Base-by-base conservation (phyloP, 2,113 vertebrate species). In the Panthera leo region DNA sequence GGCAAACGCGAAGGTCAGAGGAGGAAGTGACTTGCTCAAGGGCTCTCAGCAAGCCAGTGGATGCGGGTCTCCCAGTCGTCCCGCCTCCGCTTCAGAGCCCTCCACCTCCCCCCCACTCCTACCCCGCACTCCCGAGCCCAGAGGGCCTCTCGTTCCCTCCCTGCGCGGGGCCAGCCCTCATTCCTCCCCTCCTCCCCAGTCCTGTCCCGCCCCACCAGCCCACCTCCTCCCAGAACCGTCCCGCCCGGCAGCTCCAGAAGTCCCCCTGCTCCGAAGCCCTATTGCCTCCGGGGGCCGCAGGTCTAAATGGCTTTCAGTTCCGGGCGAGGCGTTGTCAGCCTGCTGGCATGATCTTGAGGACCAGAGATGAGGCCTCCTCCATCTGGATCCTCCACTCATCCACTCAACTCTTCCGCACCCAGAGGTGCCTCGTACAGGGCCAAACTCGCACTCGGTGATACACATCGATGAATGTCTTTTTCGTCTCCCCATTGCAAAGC, bases 221-320 rank as follows among this genome's bases (percentile, higher is more conserved):
- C 78, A 14, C 14, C 39, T 65, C 25, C 67, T 63, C 55, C 31
- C 14, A 42, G 68, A 70, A n/a, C 5, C 42, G 5, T 51, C 34
- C 10, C 1, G 2, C 29, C 1, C 18, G 45, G 14, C 25, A 7
- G 61, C n/a, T 27, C 73, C 48, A 1, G 29, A n/a, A 51, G 7
- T 2, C 70, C 58, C 53, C 53, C 42, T 79, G 42, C 12, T n/a
- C 53, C 4, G 7, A 93, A 89, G 29, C 51, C 11, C 25, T 85
- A 3, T 18, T 48, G 39, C 71, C 55, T 70, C 63, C 45, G 12
- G 36, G 15, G 16, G 16, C 27, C 21, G 0, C 5, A 0, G 71
- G 58, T 45, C 95, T 15, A 92, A 94, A 36, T 19, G 55, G 4
- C 21, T 75, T 86, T 70, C 31, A 12, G 0, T 51, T 73, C 10